Conservation (phyloP, 2,113 vertebrate species). For the Microcebus tavaratra region DNA sequence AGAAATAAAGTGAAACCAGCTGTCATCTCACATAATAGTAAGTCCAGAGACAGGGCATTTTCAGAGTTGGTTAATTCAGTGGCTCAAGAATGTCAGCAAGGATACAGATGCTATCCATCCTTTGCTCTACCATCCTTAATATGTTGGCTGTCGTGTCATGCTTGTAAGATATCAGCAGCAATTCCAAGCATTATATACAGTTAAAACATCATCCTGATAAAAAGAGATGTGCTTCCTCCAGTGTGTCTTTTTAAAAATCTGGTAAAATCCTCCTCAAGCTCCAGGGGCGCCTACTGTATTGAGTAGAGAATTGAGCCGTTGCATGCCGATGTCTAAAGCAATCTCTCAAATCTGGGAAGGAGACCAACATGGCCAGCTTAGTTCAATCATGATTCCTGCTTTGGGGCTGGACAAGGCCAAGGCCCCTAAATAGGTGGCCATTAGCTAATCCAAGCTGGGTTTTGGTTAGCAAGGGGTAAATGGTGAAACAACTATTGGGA, state of each 20-base stretch:
- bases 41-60: not conserved
- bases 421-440: not conserved
- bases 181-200: not conserved
- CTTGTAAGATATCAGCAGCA: not conserved
- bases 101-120: not conserved
- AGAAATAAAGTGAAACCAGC: not conserved
- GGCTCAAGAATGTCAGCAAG: not conserved
- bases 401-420: not conserved
- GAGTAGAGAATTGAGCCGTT: not conserved
- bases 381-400: constrained; percentile 14
- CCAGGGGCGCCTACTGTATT: not conserved
- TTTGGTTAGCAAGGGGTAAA: constrained; percentile 28
- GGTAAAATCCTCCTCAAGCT: not conserved
- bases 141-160: not conserved
- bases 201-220: not conserved
- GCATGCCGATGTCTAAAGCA: not conserved
- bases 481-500: not conserved
- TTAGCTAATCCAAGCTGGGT: not conserved
- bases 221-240: not conserved
- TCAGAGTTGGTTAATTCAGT: not conserved
- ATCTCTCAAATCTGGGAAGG: not conserved
- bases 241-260: not conserved
- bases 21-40: not conserved
- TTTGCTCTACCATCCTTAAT: not conserved
- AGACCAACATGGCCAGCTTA: not conserved